Evolutionary conservation across 2,797 vertebrate species (phyloP).

Genomic region (Odontamblyopus lacepedii): DNA sequence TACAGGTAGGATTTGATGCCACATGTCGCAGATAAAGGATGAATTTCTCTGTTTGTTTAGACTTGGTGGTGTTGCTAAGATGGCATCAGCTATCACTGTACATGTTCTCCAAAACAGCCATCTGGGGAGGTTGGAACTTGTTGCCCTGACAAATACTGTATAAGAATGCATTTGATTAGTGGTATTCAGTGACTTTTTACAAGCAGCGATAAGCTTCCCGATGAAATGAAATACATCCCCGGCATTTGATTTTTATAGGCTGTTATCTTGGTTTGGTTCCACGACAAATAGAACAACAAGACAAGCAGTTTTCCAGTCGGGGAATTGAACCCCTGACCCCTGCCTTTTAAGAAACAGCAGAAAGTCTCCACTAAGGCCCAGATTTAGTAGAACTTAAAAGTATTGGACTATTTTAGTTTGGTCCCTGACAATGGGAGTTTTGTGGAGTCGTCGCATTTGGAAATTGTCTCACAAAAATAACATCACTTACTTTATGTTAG

Average conservation of each 20-base stretch:
- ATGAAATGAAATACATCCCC: neutral
- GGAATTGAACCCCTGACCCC: slow-evolving; percentile 5
- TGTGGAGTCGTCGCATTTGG: neutral
- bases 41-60: slow-evolving; percentile 36
- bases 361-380: neutral
- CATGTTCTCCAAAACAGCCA: neutral
- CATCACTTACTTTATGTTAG: neutral
- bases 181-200: neutral
- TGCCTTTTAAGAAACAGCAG: neutral
- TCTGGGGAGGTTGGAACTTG: neutral
- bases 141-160: neutral
- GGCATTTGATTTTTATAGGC: neutral
- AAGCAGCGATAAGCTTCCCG: neutral
- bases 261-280: neutral
- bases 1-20: neutral
- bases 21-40: neutral
- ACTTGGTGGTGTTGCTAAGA: slow-evolving; percentile 18
- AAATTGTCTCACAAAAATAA: neutral
- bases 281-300: neutral
- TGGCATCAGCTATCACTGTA: slow-evolving; percentile 42
- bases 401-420: neutral
- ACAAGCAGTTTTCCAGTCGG: neutral
- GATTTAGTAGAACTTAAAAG: neutral
- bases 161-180: slow-evolving; percentile 7
- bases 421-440: neutral